Conservation (phyloP, 2,888 invertebrate species). For the Anaspis maculata region DNA sequence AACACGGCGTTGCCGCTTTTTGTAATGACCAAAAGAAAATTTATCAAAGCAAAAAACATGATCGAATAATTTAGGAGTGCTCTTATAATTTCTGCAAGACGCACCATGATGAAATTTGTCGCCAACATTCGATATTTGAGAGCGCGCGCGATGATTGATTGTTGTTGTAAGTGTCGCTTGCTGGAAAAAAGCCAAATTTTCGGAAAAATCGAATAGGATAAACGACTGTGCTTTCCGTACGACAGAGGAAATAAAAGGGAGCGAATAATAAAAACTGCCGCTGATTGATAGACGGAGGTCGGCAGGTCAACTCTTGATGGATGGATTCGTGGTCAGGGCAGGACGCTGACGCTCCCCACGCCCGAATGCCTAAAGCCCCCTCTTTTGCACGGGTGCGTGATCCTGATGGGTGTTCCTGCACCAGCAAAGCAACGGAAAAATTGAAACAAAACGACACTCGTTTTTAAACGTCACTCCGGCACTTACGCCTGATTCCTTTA, state of each 20-base stretch:
- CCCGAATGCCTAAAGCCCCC: conserved; percentile 6
- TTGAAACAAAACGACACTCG: conserved; percentile 13
- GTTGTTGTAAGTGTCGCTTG: too few relatives aligned
- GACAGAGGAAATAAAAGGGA: conserved; percentile 19
- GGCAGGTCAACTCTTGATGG: conserved; percentile 35
- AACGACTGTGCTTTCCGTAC: conserved; percentile 15
- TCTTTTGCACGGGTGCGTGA: conserved; percentile 4
- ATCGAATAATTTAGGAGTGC: too few relatives aligned
- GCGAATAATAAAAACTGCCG: conserved; percentile 31
- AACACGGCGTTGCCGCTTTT: too few relatives aligned
- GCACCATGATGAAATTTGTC: too few relatives aligned
- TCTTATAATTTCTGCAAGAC: too few relatives aligned
- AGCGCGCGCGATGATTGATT: too few relatives aligned
- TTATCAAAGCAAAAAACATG: too few relatives aligned
- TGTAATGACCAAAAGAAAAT: too few relatives aligned
- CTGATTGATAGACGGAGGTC: conserved; percentile 37
- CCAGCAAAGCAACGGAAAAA: conserved; percentile 7
- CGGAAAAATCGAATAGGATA: conserved; percentile 12
- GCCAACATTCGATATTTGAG: too few relatives aligned
- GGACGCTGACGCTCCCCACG: conserved; percentile 24
- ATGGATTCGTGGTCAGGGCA: conserved; percentile 31
- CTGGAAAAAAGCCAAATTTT: too few relatives aligned
- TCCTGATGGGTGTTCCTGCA: conserved; percentile 9
- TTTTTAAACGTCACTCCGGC: conserved; percentile 8
- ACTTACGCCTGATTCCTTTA: too few relatives aligned